Evolutionary conservation across 2,888 invertebrate species (phyloP).

Genomic region (Aspidiotus destructor): DNA sequence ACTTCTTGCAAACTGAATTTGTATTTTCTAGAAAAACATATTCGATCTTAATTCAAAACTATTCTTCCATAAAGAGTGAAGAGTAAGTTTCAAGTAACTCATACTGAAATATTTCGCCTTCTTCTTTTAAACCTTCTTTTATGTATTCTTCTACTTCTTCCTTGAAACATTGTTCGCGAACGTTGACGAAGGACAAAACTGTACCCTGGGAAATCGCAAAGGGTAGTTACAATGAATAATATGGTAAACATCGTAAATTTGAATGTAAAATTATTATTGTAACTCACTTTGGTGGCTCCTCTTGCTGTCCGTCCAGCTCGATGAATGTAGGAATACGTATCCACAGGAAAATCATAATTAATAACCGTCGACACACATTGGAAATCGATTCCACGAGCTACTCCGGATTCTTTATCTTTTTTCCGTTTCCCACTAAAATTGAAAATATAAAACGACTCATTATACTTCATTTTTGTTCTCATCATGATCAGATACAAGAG

Average conservation of each 20-base stretch:
- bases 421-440: constrained; percentile 47
- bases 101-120: constrained; percentile 55
- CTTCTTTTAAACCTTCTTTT: constrained; percentile 52
- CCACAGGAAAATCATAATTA: constrained; percentile 94
- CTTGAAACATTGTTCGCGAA: constrained; percentile 63
- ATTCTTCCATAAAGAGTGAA: background rate
- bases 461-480: constrained; percentile 15
- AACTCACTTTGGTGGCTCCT: constrained; percentile 63
- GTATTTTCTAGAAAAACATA: constrained; percentile 58
- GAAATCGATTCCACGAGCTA: constrained; percentile 95
- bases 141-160: constrained; percentile 66
- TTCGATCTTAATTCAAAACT: background rate
- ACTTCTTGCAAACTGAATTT: constrained; percentile 91
- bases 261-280: constrained; percentile 7
- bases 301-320: constrained; percentile 86
- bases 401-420: constrained; percentile 87
- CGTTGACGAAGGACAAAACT: constrained; percentile 77
- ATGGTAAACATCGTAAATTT: too few relatives aligned
- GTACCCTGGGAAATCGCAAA: constrained; percentile 52
- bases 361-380: constrained; percentile 94
- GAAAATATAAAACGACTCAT: constrained; percentile 17
- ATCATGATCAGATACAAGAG: background rate
- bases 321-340: constrained; percentile 86
- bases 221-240: background rate
- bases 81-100: constrained; percentile 39